Conservation (phyloP, 2,888 invertebrate species). For the Plagiodera versicolora region DNA sequence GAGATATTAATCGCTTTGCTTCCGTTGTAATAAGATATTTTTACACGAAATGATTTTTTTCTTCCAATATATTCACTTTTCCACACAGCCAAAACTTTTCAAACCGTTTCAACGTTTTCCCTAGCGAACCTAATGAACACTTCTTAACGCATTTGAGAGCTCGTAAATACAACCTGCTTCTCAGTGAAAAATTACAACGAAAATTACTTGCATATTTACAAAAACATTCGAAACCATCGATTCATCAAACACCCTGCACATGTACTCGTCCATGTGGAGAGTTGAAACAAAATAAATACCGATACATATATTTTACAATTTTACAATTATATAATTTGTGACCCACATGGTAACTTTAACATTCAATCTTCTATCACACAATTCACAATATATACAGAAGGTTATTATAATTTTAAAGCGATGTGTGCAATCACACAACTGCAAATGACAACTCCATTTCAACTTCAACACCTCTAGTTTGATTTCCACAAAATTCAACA, state of each 20-base stretch:
- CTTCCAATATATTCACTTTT: no score
- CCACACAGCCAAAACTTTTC: no score
- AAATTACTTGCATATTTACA: constrained; percentile 44
- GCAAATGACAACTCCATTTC: constrained; percentile 16
- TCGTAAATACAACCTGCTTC: neutral
- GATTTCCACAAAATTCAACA: no score
- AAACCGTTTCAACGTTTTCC: no score
- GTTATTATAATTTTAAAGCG: constrained; percentile 44
- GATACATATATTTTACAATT: constrained; percentile 38
- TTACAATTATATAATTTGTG: neutral
- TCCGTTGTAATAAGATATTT: no score
- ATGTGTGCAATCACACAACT: constrained; percentile 27
- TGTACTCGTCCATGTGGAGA: neutral
- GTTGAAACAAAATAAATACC: constrained; percentile 37
- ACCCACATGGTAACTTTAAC: neutral
- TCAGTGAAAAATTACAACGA: constrained; percentile 41
- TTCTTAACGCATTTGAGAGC: no score
- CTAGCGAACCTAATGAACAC: no score
- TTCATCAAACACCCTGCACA: neutral
- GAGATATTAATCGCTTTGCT: no score
- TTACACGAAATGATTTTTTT: no score
- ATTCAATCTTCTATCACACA: constrained; percentile 39
- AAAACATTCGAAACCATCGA: constrained; percentile 25
- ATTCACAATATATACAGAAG: constrained; percentile 41
- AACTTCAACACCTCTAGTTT: neutral